Evolutionary conservation across 2,113 vertebrate species (phyloP), one percentile per base, ranked within the genome.

Genomic region (Megaptera novaeangliae): DNA sequence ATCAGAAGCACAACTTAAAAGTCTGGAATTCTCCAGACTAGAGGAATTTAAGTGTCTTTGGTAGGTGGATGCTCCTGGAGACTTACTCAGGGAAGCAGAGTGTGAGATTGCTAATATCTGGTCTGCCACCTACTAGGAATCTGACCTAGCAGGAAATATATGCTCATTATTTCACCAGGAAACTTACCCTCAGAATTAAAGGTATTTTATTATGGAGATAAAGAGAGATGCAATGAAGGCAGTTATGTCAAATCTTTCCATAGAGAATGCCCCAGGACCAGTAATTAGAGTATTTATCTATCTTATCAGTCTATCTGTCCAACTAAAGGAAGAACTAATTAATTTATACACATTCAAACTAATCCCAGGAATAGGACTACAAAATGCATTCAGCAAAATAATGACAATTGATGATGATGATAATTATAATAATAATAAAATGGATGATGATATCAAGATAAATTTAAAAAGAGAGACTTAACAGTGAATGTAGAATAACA

Each of bases 251-350:
- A 59, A 61, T 86, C 3, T 82, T 92, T 36, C n/a, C 59, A 23
- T 15, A 81, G 12, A 69, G 4, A 95, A 57, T 74, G 10, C 0
- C 15, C 18, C 14, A 94, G 36, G 27, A 89, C 23, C 10, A 63
- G 12, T 68, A 96, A 83, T 78, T 84, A 52, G 27, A 78, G 49
- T 29, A 74, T 85, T 82, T 71, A 66, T 64, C 29, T 71, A 64
- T 59, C 63, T 94, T n/a, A 78, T 49, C 25, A 34, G 20, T 78
- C 27, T 92, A 20, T 64, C 34, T 83, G n/a, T 55, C 49, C 61
- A 95, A 77, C 14, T 52, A 96, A 82, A 91, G 41, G 21, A 91
- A 91, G 9, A 97, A 49, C 10, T 39, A 84, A 95, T 75, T 95
- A 44, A 63, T 57, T 90, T 72, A 93, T 31, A 75, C 8, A 64